phyloP scores from a whole-genome alignment of 35 echinoderm and acorn worm genomes.

The Strongylocentrotus purpuratus region DNA sequence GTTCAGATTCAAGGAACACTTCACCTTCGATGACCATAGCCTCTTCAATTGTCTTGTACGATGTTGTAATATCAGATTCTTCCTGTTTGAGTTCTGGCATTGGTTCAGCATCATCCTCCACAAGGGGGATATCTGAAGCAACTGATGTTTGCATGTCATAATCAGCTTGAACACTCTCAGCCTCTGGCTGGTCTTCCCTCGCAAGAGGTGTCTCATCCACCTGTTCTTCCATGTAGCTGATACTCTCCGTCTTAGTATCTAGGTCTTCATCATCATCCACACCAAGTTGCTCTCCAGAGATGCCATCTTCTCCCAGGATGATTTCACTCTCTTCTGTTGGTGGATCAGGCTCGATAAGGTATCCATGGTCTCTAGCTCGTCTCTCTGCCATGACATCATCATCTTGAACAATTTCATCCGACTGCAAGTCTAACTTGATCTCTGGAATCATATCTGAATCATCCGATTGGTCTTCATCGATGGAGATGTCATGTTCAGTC shows the following conservation, averaged over 20 bases:
- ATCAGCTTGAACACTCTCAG: slow-evolving; percentile 3
- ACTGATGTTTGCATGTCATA: slow-evolving; percentile 23
- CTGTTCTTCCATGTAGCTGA: slow-evolving; percentile 48
- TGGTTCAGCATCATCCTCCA: slow-evolving; percentile 52
- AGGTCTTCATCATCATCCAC: slow-evolving; percentile 27
- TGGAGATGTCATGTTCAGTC: slow-evolving; percentile 18
- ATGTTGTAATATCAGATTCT: background rate
- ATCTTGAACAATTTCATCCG: slow-evolving; percentile 56
- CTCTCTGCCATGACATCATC: slow-evolving; percentile 46
- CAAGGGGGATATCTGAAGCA: background rate
- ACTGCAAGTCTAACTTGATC: slow-evolving; percentile 41
- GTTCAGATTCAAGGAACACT: slow-evolving; percentile 54
- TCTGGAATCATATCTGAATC: slow-evolving; percentile 48
- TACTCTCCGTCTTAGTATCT: slow-evolving; percentile 33
- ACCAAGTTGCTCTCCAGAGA: slow-evolving; percentile 18
- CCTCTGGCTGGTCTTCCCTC: slow-evolving; percentile 22
- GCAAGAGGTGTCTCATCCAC: slow-evolving; percentile 6
- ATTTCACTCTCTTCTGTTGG: slow-evolving; percentile 73
- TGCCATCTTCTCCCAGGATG: slow-evolving; percentile 31
- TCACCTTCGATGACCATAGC: slow-evolving; percentile 58
- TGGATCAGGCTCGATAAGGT: slow-evolving; percentile 68
- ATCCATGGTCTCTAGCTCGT: slow-evolving; percentile 44
- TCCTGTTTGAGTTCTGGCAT: slow-evolving; percentile 32
- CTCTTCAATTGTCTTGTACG: slow-evolving; percentile 54
- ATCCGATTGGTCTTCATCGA: slow-evolving; percentile 48